Percentiles rank a stretch among this genome's conserved stretches.
These are phyloP conservation scores for Lepisosteus osseus DNA, from an alignment of 2,113 vertebrate genomes.

Conservation along the genomic window DNA sequence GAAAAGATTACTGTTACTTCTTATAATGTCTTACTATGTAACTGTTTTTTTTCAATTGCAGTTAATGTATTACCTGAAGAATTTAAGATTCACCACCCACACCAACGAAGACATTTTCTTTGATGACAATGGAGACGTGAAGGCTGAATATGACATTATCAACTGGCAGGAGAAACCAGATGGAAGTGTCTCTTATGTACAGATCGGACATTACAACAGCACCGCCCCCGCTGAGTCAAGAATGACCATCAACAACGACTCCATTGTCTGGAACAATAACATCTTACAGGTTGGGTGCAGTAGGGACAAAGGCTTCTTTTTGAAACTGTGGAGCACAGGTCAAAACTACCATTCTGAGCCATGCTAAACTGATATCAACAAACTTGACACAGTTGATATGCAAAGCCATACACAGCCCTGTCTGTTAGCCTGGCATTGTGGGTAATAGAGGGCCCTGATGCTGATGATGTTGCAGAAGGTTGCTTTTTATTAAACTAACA, in stretches of 20 bases:
- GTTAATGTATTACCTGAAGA: slow-evolving; percentile 78
- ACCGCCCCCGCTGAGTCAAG: slow-evolving; percentile 33
- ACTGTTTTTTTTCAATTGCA: slow-evolving; percentile 30
- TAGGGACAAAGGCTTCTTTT: background rate
- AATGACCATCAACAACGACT: slow-evolving; percentile 53
- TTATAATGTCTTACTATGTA: background rate
- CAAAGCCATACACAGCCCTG: too few species aligned
- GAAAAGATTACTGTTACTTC: too few species aligned
- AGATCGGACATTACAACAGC: slow-evolving; percentile 63
- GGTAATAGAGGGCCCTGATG: too few species aligned
- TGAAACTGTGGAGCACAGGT: background rate
- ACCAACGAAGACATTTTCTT: slow-evolving; percentile 60
- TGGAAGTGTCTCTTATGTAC: slow-evolving; percentile 58
- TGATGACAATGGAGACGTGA: slow-evolving; percentile 56
- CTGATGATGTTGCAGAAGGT: too few species aligned
- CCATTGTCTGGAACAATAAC: slow-evolving; percentile 71
- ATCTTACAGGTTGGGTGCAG: slow-evolving; percentile 52
- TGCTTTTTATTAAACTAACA: too few species aligned
- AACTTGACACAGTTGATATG: too few species aligned
- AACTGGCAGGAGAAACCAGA: slow-evolving; percentile 69
- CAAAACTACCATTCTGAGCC: background rate
- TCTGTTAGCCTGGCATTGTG: too few species aligned
- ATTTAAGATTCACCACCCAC: slow-evolving; percentile 61
- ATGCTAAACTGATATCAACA: too few species aligned
- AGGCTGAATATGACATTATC: slow-evolving; percentile 71